A percentile compares a stretch with the other conserved stretches of the same genome.
Evolutionary conservation across 2,888 invertebrate species (phyloP).

Genomic region (Julus scanicus): DNA sequence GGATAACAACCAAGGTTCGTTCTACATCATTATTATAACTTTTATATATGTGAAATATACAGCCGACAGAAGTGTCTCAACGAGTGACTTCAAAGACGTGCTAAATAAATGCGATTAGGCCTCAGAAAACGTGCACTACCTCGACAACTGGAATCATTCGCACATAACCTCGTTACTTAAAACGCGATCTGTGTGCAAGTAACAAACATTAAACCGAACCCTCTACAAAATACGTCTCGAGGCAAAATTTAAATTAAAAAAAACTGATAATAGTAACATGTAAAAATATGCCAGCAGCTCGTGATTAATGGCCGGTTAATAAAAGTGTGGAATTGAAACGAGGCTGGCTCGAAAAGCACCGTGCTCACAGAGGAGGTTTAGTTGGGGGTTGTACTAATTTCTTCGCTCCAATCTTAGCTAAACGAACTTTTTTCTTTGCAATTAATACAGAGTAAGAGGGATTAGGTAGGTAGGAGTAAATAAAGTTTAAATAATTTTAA

Average conservation of each 20-base stretch:
- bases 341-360: neutral
- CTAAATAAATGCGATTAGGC: slow-evolving; percentile 42
- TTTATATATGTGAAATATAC: slow-evolving; percentile 39
- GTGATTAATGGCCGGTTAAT: neutral
- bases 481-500: neutral
- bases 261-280: neutral
- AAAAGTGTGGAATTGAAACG: slow-evolving; percentile 27
- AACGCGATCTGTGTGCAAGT: neutral
- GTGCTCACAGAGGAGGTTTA: neutral
- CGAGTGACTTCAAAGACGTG: slow-evolving; percentile 36
- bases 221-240: neutral
- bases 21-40: slow-evolving; percentile 26
- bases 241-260: slow-evolving; percentile 6
- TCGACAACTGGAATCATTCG: slow-evolving; percentile 36
- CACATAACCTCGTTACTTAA: neutral
- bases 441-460: neutral
- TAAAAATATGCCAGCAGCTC: slow-evolving; percentile 28
- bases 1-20: slow-evolving; percentile 39
- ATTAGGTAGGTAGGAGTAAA: neutral
- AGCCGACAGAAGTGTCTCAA: slow-evolving; percentile 35
- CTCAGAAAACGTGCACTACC: slow-evolving; percentile 24
- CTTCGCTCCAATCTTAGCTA: neutral
- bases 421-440: neutral
- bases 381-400: neutral
- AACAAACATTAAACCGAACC: neutral